Conservation (phyloP, 2,113 vertebrate species). For the Girardinichthys multiradiatus region DNA sequence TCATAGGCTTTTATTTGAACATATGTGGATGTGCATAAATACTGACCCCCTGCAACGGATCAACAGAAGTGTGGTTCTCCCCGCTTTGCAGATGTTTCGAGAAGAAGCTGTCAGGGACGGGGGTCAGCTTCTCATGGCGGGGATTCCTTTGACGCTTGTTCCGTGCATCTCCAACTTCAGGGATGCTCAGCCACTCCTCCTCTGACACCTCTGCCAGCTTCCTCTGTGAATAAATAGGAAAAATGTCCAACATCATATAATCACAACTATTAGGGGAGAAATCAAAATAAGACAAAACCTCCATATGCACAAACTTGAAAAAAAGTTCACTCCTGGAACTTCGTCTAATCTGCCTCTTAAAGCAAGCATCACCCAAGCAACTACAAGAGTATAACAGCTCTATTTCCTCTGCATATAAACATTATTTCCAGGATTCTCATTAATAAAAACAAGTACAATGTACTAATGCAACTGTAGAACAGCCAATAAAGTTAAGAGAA, state of each 20-base stretch:
- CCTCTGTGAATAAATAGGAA: conserved; percentile 75
- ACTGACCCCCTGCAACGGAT: conserved; percentile 92
- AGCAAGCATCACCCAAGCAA: not conserved
- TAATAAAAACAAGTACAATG: no score
- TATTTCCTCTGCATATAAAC: not conserved
- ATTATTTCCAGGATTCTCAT: no score
- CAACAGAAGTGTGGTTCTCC: conserved; percentile 91
- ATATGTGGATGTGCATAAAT: not conserved
- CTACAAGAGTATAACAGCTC: not conserved
- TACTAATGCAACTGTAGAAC: no score
- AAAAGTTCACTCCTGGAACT: no score
- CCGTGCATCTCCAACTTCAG: conserved; percentile 96
- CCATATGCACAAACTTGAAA: no score
- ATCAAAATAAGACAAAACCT: not conserved
- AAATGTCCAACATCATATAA: not conserved
- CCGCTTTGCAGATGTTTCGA: conserved; percentile 94
- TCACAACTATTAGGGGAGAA: not conserved
- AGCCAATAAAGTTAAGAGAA: not conserved
- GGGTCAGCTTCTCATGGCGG: conserved; percentile 95
- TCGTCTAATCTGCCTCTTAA: not conserved
- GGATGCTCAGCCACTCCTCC: conserved; percentile 98
- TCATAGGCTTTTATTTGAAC: not conserved
- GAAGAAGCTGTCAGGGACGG: conserved; percentile 97
- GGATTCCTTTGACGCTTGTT: conserved; percentile 98
- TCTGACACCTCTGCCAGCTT: conserved; percentile 95